Evolutionary conservation across 2,888 invertebrate species (phyloP).

Genomic region (Cecidostiba fungosa): DNA sequence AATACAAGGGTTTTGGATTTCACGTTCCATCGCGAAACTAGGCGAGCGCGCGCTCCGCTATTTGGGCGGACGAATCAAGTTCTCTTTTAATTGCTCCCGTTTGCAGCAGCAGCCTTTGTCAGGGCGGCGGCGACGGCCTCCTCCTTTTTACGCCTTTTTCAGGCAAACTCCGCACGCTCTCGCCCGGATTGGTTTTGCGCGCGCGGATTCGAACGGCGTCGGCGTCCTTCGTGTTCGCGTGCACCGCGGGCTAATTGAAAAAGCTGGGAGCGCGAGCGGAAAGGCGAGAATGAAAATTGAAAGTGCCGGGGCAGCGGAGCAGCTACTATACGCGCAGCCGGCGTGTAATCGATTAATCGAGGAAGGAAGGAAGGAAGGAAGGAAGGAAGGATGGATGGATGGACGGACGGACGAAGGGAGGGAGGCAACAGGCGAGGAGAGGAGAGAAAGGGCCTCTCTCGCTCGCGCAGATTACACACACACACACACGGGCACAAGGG

Average conservation of each 20-base stretch:
- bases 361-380: conserved; percentile 57
- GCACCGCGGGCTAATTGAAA: conserved; percentile 65
- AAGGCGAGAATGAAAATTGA: conserved; percentile 59
- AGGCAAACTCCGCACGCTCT: not conserved
- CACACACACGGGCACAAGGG: not conserved
- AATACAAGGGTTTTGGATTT: conserved; percentile 44
- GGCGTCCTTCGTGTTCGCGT: not conserved
- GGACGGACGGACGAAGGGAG: conserved; percentile 21
- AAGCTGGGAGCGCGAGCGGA: conserved; percentile 65
- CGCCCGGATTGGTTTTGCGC: not conserved
- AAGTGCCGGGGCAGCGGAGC: conserved; percentile 35
- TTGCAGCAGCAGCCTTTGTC: not conserved
- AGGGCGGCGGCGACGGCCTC: not conserved
- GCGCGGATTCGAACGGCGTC: not conserved
- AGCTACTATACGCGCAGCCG: not conserved
- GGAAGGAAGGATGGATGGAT: conserved; percentile 63
- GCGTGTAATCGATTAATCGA: conserved; percentile 60
- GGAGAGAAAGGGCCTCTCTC: conserved; percentile 48
- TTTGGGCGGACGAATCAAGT: not conserved
- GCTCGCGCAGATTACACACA: not conserved
- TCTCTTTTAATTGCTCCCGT: not conserved
- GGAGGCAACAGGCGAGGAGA: conserved; percentile 55
- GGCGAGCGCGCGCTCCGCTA: not conserved
- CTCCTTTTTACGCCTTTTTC: not conserved
- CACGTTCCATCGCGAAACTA: not conserved